These are phyloP conservation scores for Ecdyonurus torrentis DNA, from an alignment of 2,888 invertebrate genomes.

Conservation along the genomic window DNA sequence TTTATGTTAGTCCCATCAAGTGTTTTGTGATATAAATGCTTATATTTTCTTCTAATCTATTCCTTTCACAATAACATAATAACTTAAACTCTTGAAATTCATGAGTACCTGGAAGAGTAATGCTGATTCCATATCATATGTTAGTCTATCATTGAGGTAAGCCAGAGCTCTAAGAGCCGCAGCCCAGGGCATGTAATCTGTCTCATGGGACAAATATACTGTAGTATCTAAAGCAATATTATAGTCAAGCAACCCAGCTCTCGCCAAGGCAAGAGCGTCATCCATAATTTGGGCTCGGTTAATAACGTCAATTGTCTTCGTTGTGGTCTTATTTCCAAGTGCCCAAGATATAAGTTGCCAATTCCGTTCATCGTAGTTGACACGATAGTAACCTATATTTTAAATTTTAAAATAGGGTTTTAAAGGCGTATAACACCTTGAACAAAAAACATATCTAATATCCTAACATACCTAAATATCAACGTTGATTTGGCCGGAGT, in stretches of 20 bases:
- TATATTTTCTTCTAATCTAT: too few species aligned
- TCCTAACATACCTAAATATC: too few species aligned
- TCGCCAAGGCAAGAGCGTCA: constrained; percentile 50
- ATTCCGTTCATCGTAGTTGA: neutral
- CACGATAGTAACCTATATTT: constrained; percentile 5
- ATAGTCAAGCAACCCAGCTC: constrained; percentile 43
- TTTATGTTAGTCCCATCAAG: too few species aligned
- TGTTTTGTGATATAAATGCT: too few species aligned
- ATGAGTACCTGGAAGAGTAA: constrained; percentile 22
- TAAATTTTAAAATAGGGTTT: too few species aligned
- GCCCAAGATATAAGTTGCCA: neutral
- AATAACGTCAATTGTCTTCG: constrained; percentile 34
- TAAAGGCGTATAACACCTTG: too few species aligned
- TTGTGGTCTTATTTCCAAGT: constrained; percentile 27
- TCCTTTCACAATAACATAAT: too few species aligned
- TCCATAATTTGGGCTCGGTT: constrained; percentile 55
- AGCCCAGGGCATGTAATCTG: constrained; percentile 62
- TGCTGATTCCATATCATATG: constrained; percentile 19
- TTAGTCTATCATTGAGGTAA: constrained; percentile 25
- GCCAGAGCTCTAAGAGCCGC: constrained; percentile 37
- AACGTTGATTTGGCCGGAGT: too few species aligned
- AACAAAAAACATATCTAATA: too few species aligned
- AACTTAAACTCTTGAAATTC: too few species aligned
- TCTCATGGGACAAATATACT: constrained; percentile 48
- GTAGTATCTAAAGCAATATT: constrained; percentile 43